Evolutionary conservation across 2,113 vertebrate species (phyloP).

Genomic region (Zapornia atra): DNA sequence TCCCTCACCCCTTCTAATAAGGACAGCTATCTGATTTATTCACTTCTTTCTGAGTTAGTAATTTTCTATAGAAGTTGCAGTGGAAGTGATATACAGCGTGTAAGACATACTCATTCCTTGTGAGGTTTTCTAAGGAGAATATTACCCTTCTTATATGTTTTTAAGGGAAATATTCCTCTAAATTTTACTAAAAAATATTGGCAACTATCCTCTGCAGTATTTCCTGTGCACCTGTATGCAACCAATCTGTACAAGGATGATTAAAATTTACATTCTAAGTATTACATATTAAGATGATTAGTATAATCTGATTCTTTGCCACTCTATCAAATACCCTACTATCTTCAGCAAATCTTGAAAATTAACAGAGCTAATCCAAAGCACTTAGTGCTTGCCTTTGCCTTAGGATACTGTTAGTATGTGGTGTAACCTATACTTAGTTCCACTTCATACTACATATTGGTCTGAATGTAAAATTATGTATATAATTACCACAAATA

Average conservation of each 20-base stretch:
- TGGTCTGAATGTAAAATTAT: background rate
- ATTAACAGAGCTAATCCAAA: slow-evolving; percentile 32
- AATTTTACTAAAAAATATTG: slow-evolving; percentile 7
- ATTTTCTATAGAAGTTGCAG: slow-evolving; percentile 29
- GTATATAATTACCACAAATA: background rate
- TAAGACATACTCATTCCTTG: slow-evolving; percentile 39
- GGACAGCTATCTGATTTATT: slow-evolving; percentile 12
- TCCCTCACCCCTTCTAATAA: slow-evolving; percentile 7
- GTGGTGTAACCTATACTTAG: background rate
- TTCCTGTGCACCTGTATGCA: slow-evolving; percentile 52
- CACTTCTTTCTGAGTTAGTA: slow-evolving; percentile 21
- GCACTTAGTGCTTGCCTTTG: background rate
- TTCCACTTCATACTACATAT: background rate
- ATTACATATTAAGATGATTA: slow-evolving; percentile 48
- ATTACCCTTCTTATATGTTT: background rate
- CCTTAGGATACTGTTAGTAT: background rate
- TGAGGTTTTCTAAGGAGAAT: slow-evolving; percentile 29
- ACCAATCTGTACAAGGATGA: slow-evolving; percentile 3
- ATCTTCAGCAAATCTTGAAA: slow-evolving; percentile 50
- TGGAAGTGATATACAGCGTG: background rate
- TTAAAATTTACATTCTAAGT: slow-evolving; percentile 55
- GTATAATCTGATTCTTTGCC: slow-evolving; percentile 33
- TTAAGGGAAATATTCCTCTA: background rate
- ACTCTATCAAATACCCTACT: slow-evolving; percentile 30
- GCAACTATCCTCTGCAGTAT: background rate